Conservation (phyloP, 2,888 invertebrate genomes). For the Chrysolina oricalcia region DNA sequence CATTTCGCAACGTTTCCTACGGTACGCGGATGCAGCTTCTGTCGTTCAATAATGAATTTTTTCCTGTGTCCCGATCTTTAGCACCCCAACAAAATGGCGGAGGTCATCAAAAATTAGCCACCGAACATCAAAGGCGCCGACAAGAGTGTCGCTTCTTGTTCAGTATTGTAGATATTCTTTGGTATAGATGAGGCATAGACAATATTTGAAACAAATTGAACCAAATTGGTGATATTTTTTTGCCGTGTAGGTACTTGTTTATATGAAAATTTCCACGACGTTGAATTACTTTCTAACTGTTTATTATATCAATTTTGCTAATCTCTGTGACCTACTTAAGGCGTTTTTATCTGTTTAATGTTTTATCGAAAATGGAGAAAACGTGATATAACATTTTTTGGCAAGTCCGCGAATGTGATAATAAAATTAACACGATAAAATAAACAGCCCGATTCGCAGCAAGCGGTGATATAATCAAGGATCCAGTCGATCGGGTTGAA, state of each 20-base stretch:
- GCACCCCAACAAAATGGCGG: no score
- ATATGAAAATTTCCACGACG: background rate
- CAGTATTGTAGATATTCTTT: no score
- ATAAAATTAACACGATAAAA: background rate
- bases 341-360: background rate
- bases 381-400: slow-evolving; percentile 7
- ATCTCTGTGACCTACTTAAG: background rate
- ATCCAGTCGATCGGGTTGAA: background rate
- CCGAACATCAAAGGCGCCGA: no score
- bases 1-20: no score
- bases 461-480: background rate
- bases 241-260: background rate
- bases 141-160: no score
- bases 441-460: background rate
- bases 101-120: no score
- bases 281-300: background rate
- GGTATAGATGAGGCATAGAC: no score
- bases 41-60: no score
- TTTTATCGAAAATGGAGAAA: background rate
- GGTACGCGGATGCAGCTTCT: no score
- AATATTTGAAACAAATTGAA: no score
- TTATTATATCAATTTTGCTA: background rate
- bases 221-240: background rate
- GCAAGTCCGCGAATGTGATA: background rate
- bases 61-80: no score